phyloP scores from a whole-genome alignment of 2,797 vertebrate species.

The Oreonectes daqikongensis region DNA sequence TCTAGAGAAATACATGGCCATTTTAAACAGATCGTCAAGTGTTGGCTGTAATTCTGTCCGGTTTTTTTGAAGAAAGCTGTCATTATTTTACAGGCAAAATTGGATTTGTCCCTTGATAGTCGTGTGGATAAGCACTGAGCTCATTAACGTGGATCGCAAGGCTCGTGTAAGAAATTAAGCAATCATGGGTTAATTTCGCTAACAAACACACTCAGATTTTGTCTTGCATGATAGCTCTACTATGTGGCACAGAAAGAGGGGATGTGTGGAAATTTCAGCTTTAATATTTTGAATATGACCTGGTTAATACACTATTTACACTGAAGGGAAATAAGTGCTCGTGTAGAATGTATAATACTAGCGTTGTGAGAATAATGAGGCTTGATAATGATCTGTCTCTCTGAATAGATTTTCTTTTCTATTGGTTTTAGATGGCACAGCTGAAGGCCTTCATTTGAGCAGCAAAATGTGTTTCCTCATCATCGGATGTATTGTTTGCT shows the following conservation, averaged over 20 bases:
- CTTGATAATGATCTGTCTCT: background rate
- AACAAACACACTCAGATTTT: conserved; percentile 71
- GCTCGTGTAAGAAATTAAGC: conserved; percentile 72
- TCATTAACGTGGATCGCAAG: conserved; percentile 74
- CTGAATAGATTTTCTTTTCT: conserved; percentile 9
- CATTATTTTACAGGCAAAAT: conserved; percentile 65
- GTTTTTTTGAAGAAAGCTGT: conserved; percentile 44
- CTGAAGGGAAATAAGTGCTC: background rate
- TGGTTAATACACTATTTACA: background rate
- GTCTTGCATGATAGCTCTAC: conserved; percentile 34
- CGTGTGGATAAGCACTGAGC: conserved; percentile 74
- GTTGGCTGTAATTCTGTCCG: conserved; percentile 57
- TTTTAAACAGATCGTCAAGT: conserved; percentile 39
- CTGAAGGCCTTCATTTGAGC: background rate
- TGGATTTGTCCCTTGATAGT: conserved; percentile 70
- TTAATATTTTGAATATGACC: background rate
- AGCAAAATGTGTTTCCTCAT: background rate
- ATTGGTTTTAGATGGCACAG: conserved; percentile 16
- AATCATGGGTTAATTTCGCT: conserved; percentile 75
- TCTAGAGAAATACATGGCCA: conserved; percentile 30
- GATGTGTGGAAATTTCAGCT: background rate
- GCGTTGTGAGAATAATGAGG: background rate
- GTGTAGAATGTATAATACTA: background rate
- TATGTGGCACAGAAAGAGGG: background rate
- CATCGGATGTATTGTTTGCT: conserved; percentile 13